phyloP scores from a whole-genome alignment of 2,797 vertebrate species.

The Characodon lateralis region DNA sequence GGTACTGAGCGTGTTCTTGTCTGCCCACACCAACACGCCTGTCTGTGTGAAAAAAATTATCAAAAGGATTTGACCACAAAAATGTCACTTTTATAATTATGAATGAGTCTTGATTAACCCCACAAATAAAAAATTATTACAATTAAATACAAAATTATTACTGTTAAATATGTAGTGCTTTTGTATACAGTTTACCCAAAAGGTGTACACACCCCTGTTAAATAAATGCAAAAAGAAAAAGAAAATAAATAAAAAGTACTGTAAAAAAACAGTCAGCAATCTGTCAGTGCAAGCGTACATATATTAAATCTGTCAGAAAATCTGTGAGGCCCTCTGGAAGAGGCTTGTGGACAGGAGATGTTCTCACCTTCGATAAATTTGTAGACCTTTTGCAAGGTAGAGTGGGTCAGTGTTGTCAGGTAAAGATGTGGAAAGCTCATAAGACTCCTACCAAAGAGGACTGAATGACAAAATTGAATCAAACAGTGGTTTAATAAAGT shows the following conservation, averaged over 20 bases:
- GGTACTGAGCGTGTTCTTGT: neutral
- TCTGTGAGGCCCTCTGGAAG: neutral
- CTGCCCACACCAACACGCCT: neutral
- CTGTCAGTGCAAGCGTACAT: neutral
- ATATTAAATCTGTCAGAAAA: neutral
- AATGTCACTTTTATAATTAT: neutral
- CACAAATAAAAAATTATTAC: neutral
- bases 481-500: neutral
- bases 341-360: neutral
- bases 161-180: neutral
- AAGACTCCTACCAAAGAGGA: neutral
- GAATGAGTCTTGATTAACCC: neutral
- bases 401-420: neutral
- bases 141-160: neutral
- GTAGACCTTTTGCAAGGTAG: neutral
- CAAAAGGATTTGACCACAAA: slow-evolving; percentile 7
- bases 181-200: neutral
- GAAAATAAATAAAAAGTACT: no score
- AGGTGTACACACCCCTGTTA: neutral
- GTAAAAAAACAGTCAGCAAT: neutral
- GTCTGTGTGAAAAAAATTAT: slow-evolving; percentile 1
- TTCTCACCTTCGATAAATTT: neutral
- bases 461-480: neutral
- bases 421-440: neutral
- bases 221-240: neutral